Evolutionary conservation across 2,888 invertebrate genomes (phyloP).

Genomic region (Megastigmus dorsalis): DNA sequence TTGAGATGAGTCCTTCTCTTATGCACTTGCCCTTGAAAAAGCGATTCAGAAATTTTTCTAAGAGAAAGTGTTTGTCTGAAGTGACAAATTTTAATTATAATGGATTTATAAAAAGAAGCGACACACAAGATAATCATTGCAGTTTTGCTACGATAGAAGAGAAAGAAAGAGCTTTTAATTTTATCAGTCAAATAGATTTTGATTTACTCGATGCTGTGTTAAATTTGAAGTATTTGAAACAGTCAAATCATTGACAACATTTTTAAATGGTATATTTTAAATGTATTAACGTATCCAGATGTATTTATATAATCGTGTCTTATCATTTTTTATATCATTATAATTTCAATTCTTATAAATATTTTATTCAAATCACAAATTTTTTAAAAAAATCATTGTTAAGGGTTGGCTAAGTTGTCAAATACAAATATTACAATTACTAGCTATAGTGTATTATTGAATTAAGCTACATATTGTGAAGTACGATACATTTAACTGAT

Average conservation of each 20-base stretch:
- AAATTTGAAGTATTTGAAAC: conserved; percentile 33
- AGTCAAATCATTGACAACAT: conserved; percentile 15
- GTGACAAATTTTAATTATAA: conserved; percentile 16
- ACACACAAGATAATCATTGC: background rate
- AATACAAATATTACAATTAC: background rate
- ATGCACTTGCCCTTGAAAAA: conserved; percentile 27
- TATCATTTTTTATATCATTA: conserved; percentile 38
- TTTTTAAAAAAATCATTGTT: conserved; percentile 30
- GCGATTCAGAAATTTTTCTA: background rate
- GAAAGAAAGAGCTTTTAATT: conserved; percentile 29
- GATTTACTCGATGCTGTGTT: conserved; percentile 41
- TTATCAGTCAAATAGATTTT: conserved; percentile 44
- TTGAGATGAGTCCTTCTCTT: background rate
- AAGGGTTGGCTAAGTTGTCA: background rate
- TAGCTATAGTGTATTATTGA: no score
- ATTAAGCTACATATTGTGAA: no score
- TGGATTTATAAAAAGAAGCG: conserved; percentile 46
- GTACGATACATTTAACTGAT: background rate
- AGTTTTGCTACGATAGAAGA: conserved; percentile 17
- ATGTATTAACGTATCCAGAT: background rate
- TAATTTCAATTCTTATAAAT: conserved; percentile 36
- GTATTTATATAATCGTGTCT: conserved; percentile 39
- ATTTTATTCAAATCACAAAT: conserved; percentile 18
- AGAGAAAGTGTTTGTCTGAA: conserved; percentile 27
- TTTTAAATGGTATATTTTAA: conserved; percentile 43